Conservation (phyloP, 2,888 invertebrate genomes). For the Mesorhabditis belari region DNA sequence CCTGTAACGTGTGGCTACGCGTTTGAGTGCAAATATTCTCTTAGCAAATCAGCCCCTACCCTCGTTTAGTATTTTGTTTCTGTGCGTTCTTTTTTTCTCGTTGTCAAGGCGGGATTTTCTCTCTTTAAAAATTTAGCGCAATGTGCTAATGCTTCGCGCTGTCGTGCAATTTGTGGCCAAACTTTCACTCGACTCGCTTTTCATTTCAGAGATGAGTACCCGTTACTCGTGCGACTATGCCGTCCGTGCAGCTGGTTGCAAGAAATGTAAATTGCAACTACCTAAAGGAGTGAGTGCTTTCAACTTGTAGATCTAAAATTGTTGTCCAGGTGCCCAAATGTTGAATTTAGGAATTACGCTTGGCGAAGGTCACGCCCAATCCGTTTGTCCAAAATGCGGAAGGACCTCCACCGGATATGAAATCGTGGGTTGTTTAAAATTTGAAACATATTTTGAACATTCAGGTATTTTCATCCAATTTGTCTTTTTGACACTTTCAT, state of each 20-base stretch:
- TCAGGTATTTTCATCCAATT: constrained; percentile 47
- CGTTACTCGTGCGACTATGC: constrained; percentile 68
- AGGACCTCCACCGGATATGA: constrained; percentile 66
- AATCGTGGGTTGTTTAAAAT: constrained; percentile 52
- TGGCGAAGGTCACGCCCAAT: constrained; percentile 73
- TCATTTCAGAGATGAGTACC: constrained; percentile 48
- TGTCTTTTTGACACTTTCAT: constrained; percentile 75
- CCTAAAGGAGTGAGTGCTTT: constrained; percentile 25
- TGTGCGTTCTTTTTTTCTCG: too few species aligned
- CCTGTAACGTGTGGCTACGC: too few species aligned
- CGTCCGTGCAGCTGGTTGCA: constrained; percentile 75
- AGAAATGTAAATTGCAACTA: constrained; percentile 69
- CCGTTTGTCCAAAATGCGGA: constrained; percentile 64
- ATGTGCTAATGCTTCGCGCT: too few species aligned
- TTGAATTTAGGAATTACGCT: constrained; percentile 55
- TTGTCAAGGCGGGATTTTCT: too few species aligned
- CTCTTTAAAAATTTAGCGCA: too few species aligned
- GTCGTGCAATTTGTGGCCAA: too few species aligned
- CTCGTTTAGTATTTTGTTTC: too few species aligned
- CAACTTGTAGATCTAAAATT: background rate
- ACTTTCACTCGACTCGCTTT: too few species aligned
- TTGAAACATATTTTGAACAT: background rate
- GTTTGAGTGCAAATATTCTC: too few species aligned
- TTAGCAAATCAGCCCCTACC: too few species aligned
- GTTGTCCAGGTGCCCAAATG: too few species aligned